These are phyloP conservation scores for Chunga burmeisteri DNA, from an alignment of 2,113 vertebrate species.

Conservation along the genomic window DNA sequence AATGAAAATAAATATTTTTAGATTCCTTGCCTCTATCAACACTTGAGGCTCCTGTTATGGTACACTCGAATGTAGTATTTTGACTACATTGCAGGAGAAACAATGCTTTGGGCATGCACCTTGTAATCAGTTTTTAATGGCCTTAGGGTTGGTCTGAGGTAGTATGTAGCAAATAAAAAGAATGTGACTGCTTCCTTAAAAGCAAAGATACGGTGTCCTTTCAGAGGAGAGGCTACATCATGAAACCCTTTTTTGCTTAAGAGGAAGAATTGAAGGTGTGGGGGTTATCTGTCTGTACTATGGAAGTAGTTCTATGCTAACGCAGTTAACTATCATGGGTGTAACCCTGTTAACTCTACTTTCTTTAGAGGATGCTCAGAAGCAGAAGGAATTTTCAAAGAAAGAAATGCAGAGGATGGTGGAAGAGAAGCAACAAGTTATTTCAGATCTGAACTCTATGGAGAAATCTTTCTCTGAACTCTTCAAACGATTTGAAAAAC, in stretches of 20 bases:
- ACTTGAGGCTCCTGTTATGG: neutral
- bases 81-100: neutral
- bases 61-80: neutral
- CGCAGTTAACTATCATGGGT: neutral
- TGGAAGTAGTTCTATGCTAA: neutral
- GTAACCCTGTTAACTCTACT: neutral
- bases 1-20: neutral
- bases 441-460: constrained; percentile 80
- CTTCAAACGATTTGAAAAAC: constrained; percentile 90
- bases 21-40: neutral
- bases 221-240: neutral
- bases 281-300: neutral
- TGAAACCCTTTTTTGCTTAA: neutral
- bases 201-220: neutral
- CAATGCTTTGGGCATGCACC: neutral
- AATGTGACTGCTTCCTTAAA: neutral
- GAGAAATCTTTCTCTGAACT: constrained; percentile 89
- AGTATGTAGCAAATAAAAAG: neutral
- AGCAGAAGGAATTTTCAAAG: constrained; percentile 75
- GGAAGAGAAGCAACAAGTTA: constrained; percentile 83
- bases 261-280: neutral
- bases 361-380: constrained; percentile 78
- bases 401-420: constrained; percentile 72
- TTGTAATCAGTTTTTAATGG: neutral
- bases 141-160: neutral